phyloP scores from a whole-genome alignment of 2,797 vertebrate genomes.

The Babyrousa celebensis region DNA sequence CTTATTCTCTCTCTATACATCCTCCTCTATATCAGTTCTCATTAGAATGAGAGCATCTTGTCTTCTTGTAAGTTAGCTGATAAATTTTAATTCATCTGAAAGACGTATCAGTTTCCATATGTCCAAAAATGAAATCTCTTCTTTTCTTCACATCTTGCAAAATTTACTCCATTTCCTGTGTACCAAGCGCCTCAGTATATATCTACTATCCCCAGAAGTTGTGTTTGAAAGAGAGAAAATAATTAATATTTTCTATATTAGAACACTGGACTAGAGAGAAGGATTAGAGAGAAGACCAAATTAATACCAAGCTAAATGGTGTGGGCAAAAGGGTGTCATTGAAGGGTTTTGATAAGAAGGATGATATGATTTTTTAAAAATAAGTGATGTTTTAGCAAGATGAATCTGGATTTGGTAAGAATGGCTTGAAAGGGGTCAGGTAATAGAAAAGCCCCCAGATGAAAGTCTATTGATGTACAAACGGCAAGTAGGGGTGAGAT shows the following conservation, averaged over 20 bases:
- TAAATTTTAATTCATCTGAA: conserved; percentile 50
- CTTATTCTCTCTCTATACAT: background rate
- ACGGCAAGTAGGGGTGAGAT: background rate
- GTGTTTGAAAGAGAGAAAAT: background rate
- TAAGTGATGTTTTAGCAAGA: conserved; percentile 3
- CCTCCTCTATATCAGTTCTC: background rate
- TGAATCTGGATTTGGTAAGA: background rate
- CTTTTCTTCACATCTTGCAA: background rate
- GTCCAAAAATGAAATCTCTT: conserved; percentile 32
- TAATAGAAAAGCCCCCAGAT: background rate
- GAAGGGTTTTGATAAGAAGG: conserved; percentile 20
- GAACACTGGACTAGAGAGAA: background rate
- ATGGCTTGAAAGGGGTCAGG: background rate
- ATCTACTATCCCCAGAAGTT: background rate
- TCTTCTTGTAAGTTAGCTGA: background rate
- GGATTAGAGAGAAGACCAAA: background rate
- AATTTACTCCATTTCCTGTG: background rate
- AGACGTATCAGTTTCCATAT: background rate
- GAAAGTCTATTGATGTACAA: background rate
- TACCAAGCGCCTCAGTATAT: background rate
- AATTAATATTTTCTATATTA: background rate
- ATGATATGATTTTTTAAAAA: background rate
- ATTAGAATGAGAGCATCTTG: background rate
- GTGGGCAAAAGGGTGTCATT: background rate
- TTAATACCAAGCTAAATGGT: background rate